Conservation (phyloP, 1,140 invertebrate genomes). For the Neuroterus valhalla region DNA sequence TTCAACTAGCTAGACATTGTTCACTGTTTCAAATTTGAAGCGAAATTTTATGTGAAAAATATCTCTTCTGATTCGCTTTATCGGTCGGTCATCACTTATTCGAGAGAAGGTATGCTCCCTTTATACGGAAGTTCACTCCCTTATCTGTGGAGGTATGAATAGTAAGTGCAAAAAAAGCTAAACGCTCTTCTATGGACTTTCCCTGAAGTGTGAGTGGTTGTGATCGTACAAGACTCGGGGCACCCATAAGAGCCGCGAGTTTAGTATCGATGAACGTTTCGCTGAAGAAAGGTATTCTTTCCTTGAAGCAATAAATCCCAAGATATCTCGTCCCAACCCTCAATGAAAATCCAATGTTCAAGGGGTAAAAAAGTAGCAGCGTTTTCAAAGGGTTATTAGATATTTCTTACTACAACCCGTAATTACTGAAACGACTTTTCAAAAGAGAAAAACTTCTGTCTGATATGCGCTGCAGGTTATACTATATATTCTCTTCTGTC, state of each 20-base stretch:
- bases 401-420: too few species aligned
- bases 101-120: conserved; percentile 14
- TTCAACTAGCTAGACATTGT: too few species aligned
- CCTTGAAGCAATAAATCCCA: conserved; percentile 4
- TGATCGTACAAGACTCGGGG: conserved; percentile 6
- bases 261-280: conserved; percentile 1
- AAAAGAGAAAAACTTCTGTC: too few species aligned
- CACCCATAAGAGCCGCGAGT: conserved; percentile 1
- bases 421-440: too few species aligned
- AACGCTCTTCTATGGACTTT: conserved; percentile 14
- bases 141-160: conserved; percentile 20
- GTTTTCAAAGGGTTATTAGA: too few species aligned
- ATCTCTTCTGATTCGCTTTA: neutral
- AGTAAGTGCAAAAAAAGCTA: conserved; percentile 1
- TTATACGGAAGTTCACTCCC: conserved; percentile 2
- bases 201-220: neutral
- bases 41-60: too few species aligned
- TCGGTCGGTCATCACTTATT: conserved; percentile 9
- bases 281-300: conserved; percentile 2
- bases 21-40: too few species aligned
- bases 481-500: too few species aligned
- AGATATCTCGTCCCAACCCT: neutral
- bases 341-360: neutral
- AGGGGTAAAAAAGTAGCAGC: too few species aligned
- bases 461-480: too few species aligned